Base-by-base conservation (phyloP, 2,888 invertebrate genomes). In the Coremacera marginata region DNA sequence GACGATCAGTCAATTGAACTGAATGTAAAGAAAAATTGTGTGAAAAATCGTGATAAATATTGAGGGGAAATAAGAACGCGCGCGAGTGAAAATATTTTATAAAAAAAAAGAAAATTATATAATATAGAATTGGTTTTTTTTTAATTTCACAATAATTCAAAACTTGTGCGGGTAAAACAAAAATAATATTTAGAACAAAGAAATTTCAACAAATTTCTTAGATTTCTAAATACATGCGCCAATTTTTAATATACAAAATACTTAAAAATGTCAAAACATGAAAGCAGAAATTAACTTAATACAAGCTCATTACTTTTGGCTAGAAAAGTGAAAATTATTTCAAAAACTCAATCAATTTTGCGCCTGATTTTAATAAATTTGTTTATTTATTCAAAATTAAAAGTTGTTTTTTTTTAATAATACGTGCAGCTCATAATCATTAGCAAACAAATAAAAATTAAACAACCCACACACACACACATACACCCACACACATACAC, bases 351-450 rank as follows among this genome's bases (percentile, higher is more conserved):
- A 31, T 31, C 31, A n/a, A 9, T 31, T 31, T 63, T 31, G 11
- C 63, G 31, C 63, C 31, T 31, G 9, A 55, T 70, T 19, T 70
- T 34, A 70, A 16, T n/a, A 55, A 27, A 25, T 70, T 52, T 70
- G n/a, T 55, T 9, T 22, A 25, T 11, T 14, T 49, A 62, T 49
- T 72, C 3, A n/a, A 19, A 52, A 31, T 63, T 70, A 44, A 27
- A 51, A 14, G 49, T 71, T 71, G 57, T 71, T 68, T n/a, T 67
- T 49, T n/a, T 27, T 72, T 62, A 60, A n/a, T 49, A 62, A 14
- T 62, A 62, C 72, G 72, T 72, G 57, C 71, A 57, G 60, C 60
- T 37, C 60, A 49, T 60, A 62, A 14, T 71, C 44, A 72, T 72
- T 72, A 71, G 70, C 27, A 70, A 70, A 70, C 8, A 22, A 70